These are phyloP conservation scores for honey bee (Apis mellifera) DNA, from an alignment of 1,140 invertebrate species.

Conservation along the genomic window DNA sequence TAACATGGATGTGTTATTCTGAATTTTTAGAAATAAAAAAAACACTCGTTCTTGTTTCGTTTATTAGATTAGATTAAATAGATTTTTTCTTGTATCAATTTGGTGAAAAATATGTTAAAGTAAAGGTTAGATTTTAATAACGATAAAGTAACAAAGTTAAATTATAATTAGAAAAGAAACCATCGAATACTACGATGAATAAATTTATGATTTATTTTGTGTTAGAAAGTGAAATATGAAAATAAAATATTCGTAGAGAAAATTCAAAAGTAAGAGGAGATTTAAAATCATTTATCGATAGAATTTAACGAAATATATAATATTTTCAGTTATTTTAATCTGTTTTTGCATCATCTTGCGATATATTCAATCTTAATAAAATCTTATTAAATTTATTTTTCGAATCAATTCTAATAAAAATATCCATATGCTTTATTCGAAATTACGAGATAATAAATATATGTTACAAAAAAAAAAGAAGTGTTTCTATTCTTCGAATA, in stretches of 20 bases:
- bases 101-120: not conserved
- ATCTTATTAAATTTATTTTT: not conserved
- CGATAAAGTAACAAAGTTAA: not conserved
- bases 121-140: constrained; percentile 30
- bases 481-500: not conserved
- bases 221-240: not conserved
- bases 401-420: not conserved
- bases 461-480: not conserved
- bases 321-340: not conserved
- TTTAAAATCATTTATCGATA: not conserved
- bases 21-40: not conserved
- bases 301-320: not conserved
- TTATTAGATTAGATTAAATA: not conserved
- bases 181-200: not conserved
- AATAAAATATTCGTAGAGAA: not conserved
- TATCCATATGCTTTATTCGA: too few relatives aligned
- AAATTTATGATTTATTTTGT: too few relatives aligned
- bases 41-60: not conserved
- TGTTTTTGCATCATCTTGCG: not conserved
- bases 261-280: not conserved
- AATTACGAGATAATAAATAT: not conserved
- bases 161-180: not conserved
- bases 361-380: not conserved
- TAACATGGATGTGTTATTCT: not conserved
- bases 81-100: constrained; percentile 38